phyloP scores from a whole-genome alignment of 2,888 invertebrate genomes.

The Alcis repandata region DNA sequence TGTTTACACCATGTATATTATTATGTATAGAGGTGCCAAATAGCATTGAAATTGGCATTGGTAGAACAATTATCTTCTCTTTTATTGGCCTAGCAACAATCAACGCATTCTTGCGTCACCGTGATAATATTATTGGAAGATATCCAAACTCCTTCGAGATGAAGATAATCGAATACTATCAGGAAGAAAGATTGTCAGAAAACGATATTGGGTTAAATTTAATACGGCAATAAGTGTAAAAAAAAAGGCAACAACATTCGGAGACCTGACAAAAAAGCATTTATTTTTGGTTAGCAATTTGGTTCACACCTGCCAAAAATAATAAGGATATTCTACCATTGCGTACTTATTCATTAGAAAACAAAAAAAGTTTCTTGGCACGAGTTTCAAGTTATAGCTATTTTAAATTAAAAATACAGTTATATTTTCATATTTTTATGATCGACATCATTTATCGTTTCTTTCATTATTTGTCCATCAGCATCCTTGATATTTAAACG shows the following conservation, averaged over 20 bases:
- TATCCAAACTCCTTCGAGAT: conserved; percentile 44
- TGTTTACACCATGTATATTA: conserved; percentile 60
- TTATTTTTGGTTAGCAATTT: background rate
- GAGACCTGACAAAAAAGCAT: background rate
- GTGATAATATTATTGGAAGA: conserved; percentile 42
- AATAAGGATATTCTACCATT: background rate
- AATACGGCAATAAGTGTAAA: conserved; percentile 4
- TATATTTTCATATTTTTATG: background rate
- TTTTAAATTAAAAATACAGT: background rate
- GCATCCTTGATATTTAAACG: background rate
- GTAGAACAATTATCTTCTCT: conserved; percentile 43
- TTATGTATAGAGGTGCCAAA: conserved; percentile 63
- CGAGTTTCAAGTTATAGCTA: background rate
- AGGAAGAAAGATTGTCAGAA: conserved; percentile 14
- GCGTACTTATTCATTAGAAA: background rate
- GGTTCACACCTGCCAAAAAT: background rate
- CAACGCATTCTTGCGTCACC: conserved; percentile 26
- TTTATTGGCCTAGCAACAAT: conserved; percentile 46
- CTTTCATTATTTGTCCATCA: background rate
- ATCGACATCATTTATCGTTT: too few relatives aligned
- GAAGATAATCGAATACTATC: conserved; percentile 37
- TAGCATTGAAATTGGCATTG: conserved; percentile 62
- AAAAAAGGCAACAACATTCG: too few relatives aligned
- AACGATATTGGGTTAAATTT: conserved; percentile 19
- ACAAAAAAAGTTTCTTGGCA: background rate